A percentile compares a stretch with the other conserved stretches of the same genome.
These are phyloP conservation scores for Caracal caracal DNA, from an alignment of 2,113 vertebrate species.

Conservation along the genomic window DNA sequence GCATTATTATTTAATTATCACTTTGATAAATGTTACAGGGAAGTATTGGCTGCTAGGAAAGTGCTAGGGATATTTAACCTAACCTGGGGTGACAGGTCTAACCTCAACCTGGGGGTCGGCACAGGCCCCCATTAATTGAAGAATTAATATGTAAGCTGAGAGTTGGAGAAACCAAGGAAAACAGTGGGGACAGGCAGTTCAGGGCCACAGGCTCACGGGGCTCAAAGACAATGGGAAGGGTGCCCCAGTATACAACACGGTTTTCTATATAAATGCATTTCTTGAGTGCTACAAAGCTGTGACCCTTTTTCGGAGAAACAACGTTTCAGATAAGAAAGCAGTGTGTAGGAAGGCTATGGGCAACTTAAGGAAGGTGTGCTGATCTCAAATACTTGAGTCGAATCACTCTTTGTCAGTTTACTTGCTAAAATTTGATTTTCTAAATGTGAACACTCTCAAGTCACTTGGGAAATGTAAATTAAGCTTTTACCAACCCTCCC, in stretches of 20 bases:
- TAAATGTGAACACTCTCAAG: not conserved
- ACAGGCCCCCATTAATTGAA: not conserved
- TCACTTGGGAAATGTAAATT: not conserved
- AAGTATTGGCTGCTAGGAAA: not conserved
- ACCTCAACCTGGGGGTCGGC: not conserved
- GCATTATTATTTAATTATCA: not conserved
- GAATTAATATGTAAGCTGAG: not conserved
- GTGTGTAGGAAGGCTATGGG: not conserved
- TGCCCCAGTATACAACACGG: fast-evolving
- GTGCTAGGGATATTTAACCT: not conserved
- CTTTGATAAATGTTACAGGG: not conserved
- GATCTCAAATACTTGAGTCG: not conserved
- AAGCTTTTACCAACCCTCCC: not conserved
- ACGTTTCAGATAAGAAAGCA: not conserved
- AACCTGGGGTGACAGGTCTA: not conserved
- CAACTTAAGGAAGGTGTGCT: not conserved
- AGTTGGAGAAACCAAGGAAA: not conserved
- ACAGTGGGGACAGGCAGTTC: fast-evolving
- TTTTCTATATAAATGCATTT: not conserved
- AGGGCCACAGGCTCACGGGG: not conserved
- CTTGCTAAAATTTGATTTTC: not conserved
- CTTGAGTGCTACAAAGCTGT: not conserved
- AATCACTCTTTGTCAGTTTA: no score
- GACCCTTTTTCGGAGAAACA: not conserved
- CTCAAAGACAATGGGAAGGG: not conserved